Conservation (phyloP, 2,797 vertebrate species). For the Meriones psammophilus region DNA sequence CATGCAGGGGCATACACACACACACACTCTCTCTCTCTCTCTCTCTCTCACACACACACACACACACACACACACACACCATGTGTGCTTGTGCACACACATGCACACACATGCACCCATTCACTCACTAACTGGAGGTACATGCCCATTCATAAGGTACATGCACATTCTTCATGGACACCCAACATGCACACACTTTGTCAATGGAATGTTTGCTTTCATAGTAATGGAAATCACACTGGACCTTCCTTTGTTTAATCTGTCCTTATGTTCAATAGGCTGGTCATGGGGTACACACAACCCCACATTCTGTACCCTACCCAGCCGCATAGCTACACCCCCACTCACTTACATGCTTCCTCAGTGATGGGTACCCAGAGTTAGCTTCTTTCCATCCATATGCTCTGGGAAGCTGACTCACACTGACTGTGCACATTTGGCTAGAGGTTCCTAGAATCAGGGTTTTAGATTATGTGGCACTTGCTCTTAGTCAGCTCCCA, state of each 20-base stretch:
- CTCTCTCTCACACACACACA: too few species aligned
- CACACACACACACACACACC: not conserved
- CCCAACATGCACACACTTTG: too few species aligned
- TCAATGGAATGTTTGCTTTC: slow-evolving; percentile 42
- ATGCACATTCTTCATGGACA: too few species aligned
- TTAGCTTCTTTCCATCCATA: slow-evolving; percentile 31
- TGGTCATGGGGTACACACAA: not conserved
- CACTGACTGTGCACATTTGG: not conserved
- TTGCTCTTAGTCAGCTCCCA: not conserved
- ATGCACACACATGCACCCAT: not conserved
- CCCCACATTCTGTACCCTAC: not conserved
- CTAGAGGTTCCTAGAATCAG: not conserved
- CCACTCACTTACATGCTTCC: slow-evolving; percentile 49
- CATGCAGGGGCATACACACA: not conserved
- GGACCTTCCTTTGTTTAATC: not conserved
- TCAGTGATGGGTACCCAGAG: not conserved
- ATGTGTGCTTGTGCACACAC: not conserved
- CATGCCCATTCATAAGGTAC: not conserved
- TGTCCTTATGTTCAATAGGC: slow-evolving; percentile 23
- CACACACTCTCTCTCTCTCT: too few species aligned
- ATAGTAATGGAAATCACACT: not conserved
- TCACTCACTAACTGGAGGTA: too few species aligned
- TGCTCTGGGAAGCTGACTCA: not conserved
- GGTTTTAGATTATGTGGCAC: slow-evolving; percentile 13
- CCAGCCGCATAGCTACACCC: not conserved